Conservation (phyloP, 2,113 vertebrate species). For the Lepisosteus oculatus region DNA sequence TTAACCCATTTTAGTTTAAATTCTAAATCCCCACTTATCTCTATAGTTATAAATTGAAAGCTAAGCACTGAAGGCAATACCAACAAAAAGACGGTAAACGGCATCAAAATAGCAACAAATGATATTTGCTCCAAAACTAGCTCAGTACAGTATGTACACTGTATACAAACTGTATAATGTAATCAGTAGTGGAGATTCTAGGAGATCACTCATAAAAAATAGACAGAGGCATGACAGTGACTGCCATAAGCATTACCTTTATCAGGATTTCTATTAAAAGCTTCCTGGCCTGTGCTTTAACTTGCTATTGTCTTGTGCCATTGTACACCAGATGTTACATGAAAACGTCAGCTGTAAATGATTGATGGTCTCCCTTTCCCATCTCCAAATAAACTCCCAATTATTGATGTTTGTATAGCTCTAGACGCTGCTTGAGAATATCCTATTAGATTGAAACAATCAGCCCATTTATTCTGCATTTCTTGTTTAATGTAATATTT, state of each 20-base stretch:
- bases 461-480: slow-evolving; percentile 59
- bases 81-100: too few species aligned
- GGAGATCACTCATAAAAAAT: too few species aligned
- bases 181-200: too few species aligned
- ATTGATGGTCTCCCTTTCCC: slow-evolving; percentile 70
- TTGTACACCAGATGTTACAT: slow-evolving; percentile 70
- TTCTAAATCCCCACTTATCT: too few species aligned
- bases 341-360: slow-evolving; percentile 73
- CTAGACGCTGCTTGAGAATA: slow-evolving; percentile 69
- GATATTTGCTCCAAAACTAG: too few species aligned
- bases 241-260: not conserved
- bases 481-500: slow-evolving; percentile 66
- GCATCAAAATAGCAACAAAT: too few species aligned
- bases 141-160: too few species aligned
- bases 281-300: slow-evolving; percentile 52
- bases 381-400: slow-evolving; percentile 69
- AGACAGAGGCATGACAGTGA: too few species aligned
- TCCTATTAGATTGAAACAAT: slow-evolving; percentile 73
- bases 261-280: slow-evolving; percentile 43
- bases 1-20: too few species aligned
- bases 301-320: slow-evolving; percentile 50
- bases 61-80: too few species aligned
- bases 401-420: slow-evolving; percentile 69
- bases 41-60: too few species aligned
- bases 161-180: too few species aligned